A percentile compares a stretch with the other conserved stretches of the same genome.
Evolutionary conservation across 1,140 invertebrate species (phyloP).

Genomic region (Brachionus calyciflorus): DNA sequence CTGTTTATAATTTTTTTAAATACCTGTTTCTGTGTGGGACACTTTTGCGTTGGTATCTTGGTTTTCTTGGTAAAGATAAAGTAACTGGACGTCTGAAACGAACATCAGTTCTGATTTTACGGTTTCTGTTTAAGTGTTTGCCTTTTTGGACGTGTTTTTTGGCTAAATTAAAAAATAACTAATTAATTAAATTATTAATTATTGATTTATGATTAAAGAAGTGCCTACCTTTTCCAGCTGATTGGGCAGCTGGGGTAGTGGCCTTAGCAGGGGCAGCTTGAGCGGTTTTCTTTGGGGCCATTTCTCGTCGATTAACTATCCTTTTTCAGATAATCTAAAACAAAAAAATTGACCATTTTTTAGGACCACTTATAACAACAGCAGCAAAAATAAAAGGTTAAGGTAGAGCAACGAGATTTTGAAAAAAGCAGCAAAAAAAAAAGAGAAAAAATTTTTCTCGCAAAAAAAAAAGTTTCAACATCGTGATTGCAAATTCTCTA

Average conservation of each 20-base stretch:
- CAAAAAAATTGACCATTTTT: too few species aligned
- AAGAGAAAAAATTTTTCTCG: not conserved
- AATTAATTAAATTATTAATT: not conserved
- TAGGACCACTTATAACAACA: too few species aligned
- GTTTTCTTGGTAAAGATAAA: slow-evolving; percentile 39
- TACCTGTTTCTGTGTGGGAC: slow-evolving; percentile 32
- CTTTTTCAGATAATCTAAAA: slow-evolving; percentile 25
- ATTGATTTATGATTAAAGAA: not conserved
- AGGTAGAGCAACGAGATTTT: too few species aligned
- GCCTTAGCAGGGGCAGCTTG: not conserved
- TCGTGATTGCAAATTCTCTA: slow-evolving; percentile 22
- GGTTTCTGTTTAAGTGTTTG: slow-evolving; percentile 28
- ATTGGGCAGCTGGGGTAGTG: slow-evolving; percentile 9
- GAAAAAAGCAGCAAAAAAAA: not conserved
- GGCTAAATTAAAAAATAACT: not conserved
- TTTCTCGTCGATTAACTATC: slow-evolving; percentile 37
- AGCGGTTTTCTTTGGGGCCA: slow-evolving; percentile 29
- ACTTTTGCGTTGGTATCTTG: slow-evolving; percentile 42
- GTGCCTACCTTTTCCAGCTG: not conserved
- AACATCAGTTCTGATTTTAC: slow-evolving; percentile 32
- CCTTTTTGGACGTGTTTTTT: slow-evolving; percentile 47
- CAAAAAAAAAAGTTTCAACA: slow-evolving; percentile 18
- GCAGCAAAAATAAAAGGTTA: not conserved
- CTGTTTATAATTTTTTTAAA: not conserved
- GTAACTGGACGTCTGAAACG: slow-evolving; percentile 44